Percentiles rank a stretch among this genome's conserved stretches.
Conservation (phyloP, 2,113 vertebrate species). For the Pleuronectes platessa region DNA sequence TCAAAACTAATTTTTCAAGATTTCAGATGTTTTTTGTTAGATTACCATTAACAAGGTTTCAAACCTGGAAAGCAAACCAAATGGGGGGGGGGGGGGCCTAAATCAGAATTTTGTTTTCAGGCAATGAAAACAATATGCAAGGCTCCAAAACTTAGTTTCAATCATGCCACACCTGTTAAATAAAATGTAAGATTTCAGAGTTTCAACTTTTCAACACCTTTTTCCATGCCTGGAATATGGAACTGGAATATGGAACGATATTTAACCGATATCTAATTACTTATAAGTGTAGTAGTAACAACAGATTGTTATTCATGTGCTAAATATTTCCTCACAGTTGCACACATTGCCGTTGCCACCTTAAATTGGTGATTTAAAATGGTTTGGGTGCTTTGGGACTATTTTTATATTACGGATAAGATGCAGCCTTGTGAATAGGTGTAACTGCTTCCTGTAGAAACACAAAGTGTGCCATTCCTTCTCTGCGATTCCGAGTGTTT, state of each 20-base stretch:
- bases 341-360: constrained; percentile 23
- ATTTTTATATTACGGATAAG: constrained; percentile 11
- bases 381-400: constrained; percentile 11
- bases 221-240: background rate
- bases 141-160: too few relatives aligned
- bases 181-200: too few relatives aligned
- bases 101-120: too few relatives aligned
- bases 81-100: too few relatives aligned
- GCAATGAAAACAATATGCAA: too few relatives aligned
- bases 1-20: too few relatives aligned
- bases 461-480: constrained; percentile 10
- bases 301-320: constrained; percentile 5
- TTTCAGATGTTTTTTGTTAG: too few relatives aligned
- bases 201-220: background rate
- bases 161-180: too few relatives aligned
- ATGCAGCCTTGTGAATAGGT: constrained; percentile 31
- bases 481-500: constrained; percentile 19
- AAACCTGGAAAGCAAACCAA: too few relatives aligned
- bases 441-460: constrained; percentile 26
- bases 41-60: too few relatives aligned
- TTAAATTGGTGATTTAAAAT: constrained; percentile 23
- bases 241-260: too few relatives aligned
- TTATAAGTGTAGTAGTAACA: background rate
- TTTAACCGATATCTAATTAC: background rate
- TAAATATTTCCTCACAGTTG: constrained; percentile 34